Percentiles rank a stretch among this genome's conserved stretches.
Evolutionary conservation across 2,888 invertebrate genomes (phyloP).

Genomic region (Meliscaeva auricollis): DNA sequence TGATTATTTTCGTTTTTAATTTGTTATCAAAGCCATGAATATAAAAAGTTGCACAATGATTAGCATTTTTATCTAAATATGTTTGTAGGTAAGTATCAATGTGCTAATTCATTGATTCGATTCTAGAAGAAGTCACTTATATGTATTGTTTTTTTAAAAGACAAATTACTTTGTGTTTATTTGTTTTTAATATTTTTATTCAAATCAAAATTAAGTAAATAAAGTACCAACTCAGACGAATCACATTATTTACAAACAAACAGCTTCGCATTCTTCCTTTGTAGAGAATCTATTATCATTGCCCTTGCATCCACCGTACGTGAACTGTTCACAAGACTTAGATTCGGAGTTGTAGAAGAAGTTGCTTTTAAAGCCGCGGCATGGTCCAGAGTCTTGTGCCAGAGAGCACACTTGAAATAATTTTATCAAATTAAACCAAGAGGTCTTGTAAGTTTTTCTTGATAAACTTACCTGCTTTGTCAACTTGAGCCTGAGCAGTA

Average conservation of each 20-base stretch:
- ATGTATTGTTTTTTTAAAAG: too few relatives aligned
- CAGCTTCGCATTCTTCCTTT: constrained; percentile 77
- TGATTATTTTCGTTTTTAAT: not conserved
- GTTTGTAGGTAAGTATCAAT: not conserved
- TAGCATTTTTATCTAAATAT: not conserved
- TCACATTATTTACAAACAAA: constrained; percentile 66
- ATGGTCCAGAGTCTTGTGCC: constrained; percentile 77
- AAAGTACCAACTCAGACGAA: not conserved
- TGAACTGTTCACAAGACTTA: constrained; percentile 77
- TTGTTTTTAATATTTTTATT: not conserved
- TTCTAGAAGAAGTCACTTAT: too few relatives aligned
- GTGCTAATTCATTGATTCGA: too few relatives aligned
- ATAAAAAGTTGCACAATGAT: not conserved
- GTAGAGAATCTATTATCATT: constrained; percentile 78
- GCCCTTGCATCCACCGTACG: constrained; percentile 79
- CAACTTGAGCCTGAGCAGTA: constrained; percentile 44
- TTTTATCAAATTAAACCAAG: not conserved
- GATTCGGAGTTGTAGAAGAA: constrained; percentile 76
- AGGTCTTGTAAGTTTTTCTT: not conserved
- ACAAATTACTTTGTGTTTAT: too few relatives aligned
- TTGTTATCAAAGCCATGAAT: not conserved
- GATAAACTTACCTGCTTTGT: constrained; percentile 56
- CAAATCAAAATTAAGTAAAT: not conserved
- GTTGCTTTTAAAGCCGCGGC: constrained; percentile 72
- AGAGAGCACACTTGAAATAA: constrained; percentile 75